A percentile compares a stretch with the other conserved stretches of the same genome.
These are phyloP conservation scores for Apostichopus parvimensis DNA, from an alignment of 35 echinoderm and acorn worm genomes.

Conservation along the genomic window DNA sequence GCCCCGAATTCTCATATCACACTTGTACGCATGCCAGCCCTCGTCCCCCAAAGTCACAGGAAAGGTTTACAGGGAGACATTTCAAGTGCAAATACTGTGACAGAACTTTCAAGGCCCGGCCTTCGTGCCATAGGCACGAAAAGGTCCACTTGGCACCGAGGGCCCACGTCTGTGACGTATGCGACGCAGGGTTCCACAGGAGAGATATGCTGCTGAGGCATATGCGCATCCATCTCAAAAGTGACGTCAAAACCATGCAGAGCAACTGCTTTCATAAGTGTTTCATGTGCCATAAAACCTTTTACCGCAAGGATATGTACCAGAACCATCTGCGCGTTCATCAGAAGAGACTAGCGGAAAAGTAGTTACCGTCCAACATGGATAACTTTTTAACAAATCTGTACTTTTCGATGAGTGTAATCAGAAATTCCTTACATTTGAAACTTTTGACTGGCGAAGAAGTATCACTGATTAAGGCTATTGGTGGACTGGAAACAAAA, in stretches of 20 bases:
- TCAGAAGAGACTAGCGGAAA: background rate
- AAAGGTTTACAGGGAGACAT: background rate
- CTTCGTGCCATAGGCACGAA: background rate
- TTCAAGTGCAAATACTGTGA: slow-evolving; percentile 18
- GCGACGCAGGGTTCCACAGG: background rate
- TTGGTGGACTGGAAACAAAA: too few species aligned
- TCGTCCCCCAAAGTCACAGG: background rate
- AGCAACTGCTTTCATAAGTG: background rate
- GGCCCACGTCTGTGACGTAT: background rate
- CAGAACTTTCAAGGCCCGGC: background rate
- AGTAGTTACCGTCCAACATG: too few species aligned
- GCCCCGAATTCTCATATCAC: background rate
- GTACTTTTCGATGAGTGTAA: too few species aligned
- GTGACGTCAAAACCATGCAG: background rate
- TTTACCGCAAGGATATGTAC: background rate
- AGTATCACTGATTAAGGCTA: too few species aligned
- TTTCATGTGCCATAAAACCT: background rate
- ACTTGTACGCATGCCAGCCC: background rate
- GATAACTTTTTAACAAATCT: too few species aligned
- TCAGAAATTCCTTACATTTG: too few species aligned
- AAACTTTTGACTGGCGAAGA: too few species aligned
- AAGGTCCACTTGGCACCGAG: background rate
- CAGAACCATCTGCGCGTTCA: background rate
- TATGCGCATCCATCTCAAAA: background rate
- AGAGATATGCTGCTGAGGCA: background rate